phyloP scores from a whole-genome alignment of 2,113 vertebrate species.

The Gadus macrocephalus region DNA sequence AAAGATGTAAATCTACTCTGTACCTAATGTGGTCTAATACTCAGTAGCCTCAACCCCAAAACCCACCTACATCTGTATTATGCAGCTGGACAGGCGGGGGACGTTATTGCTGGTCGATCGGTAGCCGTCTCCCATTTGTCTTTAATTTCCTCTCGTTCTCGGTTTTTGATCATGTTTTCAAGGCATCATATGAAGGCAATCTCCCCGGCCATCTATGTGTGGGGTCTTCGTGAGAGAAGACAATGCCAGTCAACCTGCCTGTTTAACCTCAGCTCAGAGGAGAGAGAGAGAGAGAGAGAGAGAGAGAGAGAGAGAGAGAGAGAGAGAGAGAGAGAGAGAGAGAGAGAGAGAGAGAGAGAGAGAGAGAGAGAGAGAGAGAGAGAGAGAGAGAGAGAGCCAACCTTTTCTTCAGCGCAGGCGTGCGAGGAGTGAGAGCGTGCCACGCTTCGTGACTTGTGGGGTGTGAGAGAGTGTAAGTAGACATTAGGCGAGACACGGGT shows the following conservation, averaged over 20 bases:
- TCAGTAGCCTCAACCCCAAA: too few relatives aligned
- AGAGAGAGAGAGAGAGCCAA: conserved; percentile 28
- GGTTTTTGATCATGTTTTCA: conserved; percentile 51
- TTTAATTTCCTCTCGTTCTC: conserved; percentile 6
- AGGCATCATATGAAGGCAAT: conserved; percentile 57
- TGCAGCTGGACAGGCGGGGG: neutral
- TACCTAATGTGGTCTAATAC: too few relatives aligned
- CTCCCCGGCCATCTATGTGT: conserved; percentile 42
- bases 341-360: too few relatives aligned
- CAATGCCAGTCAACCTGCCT: conserved; percentile 62
- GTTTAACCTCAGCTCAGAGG: conserved; percentile 47
- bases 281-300: conserved; percentile 22
- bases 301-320: too few relatives aligned
- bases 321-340: conserved; percentile 21
- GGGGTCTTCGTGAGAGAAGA: conserved; percentile 57
- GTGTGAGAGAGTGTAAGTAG: conserved; percentile 16
- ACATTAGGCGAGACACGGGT: conserved; percentile 51
- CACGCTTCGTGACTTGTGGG: neutral
- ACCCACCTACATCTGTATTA: too few relatives aligned
- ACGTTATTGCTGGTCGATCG: conserved; percentile 34
- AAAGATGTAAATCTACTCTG: too few relatives aligned
- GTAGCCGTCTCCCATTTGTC: conserved; percentile 28
- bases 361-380: too few relatives aligned
- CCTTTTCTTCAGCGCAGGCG: neutral
- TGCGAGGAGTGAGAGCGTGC: neutral